These are phyloP conservation scores for Cephalopachus bancanus DNA, from an alignment of 2,797 vertebrate genomes.

Conservation along the genomic window DNA sequence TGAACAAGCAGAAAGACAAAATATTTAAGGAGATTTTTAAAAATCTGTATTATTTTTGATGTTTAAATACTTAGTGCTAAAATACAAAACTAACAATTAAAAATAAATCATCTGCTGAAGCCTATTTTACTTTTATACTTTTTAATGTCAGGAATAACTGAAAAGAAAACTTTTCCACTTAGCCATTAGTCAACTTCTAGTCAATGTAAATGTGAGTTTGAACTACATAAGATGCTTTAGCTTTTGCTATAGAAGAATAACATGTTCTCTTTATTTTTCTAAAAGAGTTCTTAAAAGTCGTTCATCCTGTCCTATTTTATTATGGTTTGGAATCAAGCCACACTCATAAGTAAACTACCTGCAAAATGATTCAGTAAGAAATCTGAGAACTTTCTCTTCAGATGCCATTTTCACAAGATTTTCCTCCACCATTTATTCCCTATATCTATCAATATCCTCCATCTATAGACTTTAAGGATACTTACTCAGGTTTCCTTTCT, in stretches of 20 bases:
- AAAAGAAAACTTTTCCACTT: not conserved
- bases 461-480: not conserved
- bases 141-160: not conserved
- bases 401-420: not conserved
- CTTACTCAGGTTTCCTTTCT: not conserved
- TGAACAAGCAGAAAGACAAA: not conserved
- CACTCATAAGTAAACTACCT: not conserved
- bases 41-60: not conserved
- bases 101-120: not conserved
- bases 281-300: not conserved
- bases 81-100: not conserved
- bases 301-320: not conserved
- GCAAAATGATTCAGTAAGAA: not conserved
- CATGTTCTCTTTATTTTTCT: not conserved
- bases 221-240: not conserved
- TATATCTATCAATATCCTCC: not conserved
- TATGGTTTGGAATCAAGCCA: not conserved
- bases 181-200: not conserved
- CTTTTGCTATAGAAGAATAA: not conserved
- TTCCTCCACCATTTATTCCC: not conserved
- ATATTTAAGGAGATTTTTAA: not conserved
- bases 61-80: not conserved
- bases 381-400: not conserved
- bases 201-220: not conserved
- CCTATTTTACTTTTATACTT: not conserved